Evolutionary conservation across 2,888 invertebrate species (phyloP).

Genomic region (Sicus ferrugineus): DNA sequence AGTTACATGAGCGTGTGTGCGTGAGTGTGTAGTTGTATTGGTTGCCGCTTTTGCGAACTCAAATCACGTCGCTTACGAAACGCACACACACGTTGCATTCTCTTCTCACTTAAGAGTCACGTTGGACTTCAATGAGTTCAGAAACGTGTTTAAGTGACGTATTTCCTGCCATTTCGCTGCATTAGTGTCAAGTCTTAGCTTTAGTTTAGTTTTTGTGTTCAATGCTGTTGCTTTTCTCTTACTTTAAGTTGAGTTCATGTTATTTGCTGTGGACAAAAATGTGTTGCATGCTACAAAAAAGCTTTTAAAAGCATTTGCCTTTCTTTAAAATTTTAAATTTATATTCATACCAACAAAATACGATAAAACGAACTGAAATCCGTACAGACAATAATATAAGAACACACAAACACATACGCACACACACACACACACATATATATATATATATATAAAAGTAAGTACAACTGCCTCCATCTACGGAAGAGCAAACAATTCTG

Average conservation of each 20-base stretch:
- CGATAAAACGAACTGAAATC: no score
- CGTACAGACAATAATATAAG: no score
- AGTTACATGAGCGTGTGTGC: neutral
- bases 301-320: no score
- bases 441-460: no score
- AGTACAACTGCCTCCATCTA: no score
- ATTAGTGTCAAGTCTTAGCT: conserved; percentile 30
- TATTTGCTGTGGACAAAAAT: conserved; percentile 2
- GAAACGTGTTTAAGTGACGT: conserved; percentile 41
- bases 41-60: neutral
- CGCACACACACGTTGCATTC: conserved; percentile 22
- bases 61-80: neutral
- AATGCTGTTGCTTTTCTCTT: neutral
- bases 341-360: no score
- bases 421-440: no score
- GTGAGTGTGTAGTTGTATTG: conserved; percentile 4
- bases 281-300: no score
- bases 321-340: no score
- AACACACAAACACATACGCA: no score
- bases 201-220: neutral
- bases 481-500: neutral
- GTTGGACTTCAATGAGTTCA: conserved; percentile 45
- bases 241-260: neutral
- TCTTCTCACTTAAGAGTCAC: conserved; percentile 40
- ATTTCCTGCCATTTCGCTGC: conserved; percentile 32